Percentiles rank a stretch among this genome's conserved stretches.
Conservation (phyloP, 2,797 vertebrate genomes). For the Diceros bicornis region DNA sequence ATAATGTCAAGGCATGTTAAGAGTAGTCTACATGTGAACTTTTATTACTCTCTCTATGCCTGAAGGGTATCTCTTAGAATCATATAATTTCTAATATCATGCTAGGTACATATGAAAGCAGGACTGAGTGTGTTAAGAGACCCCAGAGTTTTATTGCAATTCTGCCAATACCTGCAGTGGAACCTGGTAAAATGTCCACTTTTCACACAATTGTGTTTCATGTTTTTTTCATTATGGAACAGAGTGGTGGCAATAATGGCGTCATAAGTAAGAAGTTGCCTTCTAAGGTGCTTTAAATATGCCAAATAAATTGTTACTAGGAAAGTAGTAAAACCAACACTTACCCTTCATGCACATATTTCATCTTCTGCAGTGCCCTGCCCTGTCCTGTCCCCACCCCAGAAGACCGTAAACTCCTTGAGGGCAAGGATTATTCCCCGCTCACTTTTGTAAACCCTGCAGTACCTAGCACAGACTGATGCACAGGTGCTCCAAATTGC, state of each 20-base stretch:
- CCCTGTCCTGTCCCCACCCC: neutral
- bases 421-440: neutral
- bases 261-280: conserved; percentile 45
- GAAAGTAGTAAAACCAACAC: conserved; percentile 45
- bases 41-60: conserved; percentile 32
- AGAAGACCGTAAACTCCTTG: conserved; percentile 26
- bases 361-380: neutral
- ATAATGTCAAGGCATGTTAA: neutral
- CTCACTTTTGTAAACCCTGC: conserved; percentile 19
- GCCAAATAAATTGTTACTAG: conserved; percentile 37
- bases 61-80: conserved; percentile 43
- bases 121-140: neutral
- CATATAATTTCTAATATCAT: neutral
- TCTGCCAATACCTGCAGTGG: neutral
- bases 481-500: neutral
- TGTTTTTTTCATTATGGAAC: conserved; percentile 40
- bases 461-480: neutral
- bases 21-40: neutral
- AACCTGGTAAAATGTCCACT: neutral
- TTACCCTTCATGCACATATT: neutral
- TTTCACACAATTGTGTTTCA: conserved; percentile 38
- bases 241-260: neutral
- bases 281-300: conserved; percentile 51
- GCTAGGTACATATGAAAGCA: conserved; percentile 33
- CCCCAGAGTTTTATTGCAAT: conserved; percentile 18